phyloP scores from a whole-genome alignment of 2,888 invertebrate species.

The Pristionchus entomophagus region DNA sequence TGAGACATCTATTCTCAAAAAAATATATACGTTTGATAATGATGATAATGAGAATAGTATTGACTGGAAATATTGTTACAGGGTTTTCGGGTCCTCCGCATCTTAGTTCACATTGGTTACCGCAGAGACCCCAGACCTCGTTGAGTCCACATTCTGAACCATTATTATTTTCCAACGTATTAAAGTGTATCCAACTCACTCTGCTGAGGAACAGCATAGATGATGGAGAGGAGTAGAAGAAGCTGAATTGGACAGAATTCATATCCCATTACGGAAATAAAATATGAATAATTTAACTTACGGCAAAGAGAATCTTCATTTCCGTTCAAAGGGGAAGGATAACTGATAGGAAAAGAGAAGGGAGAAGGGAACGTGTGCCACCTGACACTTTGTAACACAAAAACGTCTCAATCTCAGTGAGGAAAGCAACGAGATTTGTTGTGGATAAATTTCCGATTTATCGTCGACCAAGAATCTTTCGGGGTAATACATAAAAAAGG shows the following conservation, averaged over 20 bases:
- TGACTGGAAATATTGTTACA: too few species aligned
- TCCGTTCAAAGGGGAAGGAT: not conserved
- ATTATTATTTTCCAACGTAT: not conserved
- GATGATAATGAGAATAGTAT: too few species aligned
- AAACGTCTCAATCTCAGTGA: not conserved
- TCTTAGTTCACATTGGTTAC: not conserved
- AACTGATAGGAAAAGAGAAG: not conserved
- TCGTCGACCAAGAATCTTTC: too few species aligned
- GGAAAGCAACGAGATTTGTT: too few species aligned
- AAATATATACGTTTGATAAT: too few species aligned
- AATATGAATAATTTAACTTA: not conserved
- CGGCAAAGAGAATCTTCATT: not conserved
- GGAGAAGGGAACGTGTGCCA: not conserved
- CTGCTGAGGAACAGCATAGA: not conserved
- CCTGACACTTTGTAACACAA: constrained; percentile 4
- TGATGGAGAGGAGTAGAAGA: not conserved
- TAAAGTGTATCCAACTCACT: not conserved
- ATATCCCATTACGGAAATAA: too few species aligned
- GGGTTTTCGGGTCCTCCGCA: too few species aligned
- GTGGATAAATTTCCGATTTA: too few species aligned
- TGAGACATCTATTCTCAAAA: too few species aligned
- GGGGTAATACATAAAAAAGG: too few species aligned
- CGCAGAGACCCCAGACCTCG: constrained; percentile 5
- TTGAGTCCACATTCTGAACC: not conserved
- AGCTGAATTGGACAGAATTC: not conserved